Percentiles rank a stretch among this genome's conserved stretches.
Conservation (phyloP, 2,888 invertebrate species). For the Sphaerophoria rueppellii region DNA sequence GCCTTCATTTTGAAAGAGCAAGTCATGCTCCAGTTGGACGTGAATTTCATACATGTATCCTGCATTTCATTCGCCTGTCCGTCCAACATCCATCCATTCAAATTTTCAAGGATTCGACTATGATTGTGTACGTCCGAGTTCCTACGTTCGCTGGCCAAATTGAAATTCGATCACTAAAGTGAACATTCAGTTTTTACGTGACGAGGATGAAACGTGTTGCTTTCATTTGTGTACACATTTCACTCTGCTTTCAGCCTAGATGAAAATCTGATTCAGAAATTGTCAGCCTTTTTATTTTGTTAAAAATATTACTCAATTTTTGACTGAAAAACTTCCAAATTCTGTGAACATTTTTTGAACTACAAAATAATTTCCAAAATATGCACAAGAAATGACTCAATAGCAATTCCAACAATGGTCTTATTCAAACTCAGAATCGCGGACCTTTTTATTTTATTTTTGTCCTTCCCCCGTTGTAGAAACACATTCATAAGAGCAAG, state of each 20-base stretch:
- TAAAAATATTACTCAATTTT: too few species aligned
- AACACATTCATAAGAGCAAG: constrained; percentile 34
- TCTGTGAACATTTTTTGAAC: too few species aligned
- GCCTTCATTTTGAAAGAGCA: constrained; percentile 39
- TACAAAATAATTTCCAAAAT: too few species aligned
- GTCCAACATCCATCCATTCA: constrained; percentile 34
- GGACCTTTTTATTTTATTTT: too few species aligned
- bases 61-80: not conserved
- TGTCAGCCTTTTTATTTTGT: too few species aligned
- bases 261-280: too few species aligned
- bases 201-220: constrained; percentile 58
- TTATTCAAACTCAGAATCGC: too few species aligned
- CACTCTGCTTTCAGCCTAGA: not conserved
- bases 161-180: constrained; percentile 54
- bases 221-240: constrained; percentile 53
- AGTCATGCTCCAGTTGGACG: constrained; percentile 63
- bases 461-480: not conserved
- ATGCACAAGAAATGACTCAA: too few species aligned
- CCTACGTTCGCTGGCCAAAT: constrained; percentile 10
- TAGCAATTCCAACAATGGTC: too few species aligned
- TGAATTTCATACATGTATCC: constrained; percentile 47
- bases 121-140: constrained; percentile 29
- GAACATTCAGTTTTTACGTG: constrained; percentile 51
- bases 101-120: constrained; percentile 33
- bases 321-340: too few species aligned